Conservation (phyloP, 2,888 invertebrate genomes). For the Aproaerema taeniolella region DNA sequence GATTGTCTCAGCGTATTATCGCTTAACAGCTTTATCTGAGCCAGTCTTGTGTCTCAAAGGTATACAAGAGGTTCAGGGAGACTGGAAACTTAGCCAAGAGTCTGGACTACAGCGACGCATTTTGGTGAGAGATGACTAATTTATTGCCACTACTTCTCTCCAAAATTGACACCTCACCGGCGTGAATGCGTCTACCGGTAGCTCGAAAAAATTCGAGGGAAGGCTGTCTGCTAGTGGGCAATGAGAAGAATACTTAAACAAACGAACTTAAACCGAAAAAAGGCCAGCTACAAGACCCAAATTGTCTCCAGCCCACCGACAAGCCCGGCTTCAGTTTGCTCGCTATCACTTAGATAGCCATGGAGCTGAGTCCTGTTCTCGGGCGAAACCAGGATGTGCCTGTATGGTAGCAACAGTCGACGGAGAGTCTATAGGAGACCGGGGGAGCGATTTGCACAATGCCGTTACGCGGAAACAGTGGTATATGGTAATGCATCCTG, state of each 20-base stretch:
- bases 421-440: slow-evolving; percentile 16
- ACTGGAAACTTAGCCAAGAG: neutral
- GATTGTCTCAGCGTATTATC: neutral
- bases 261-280: slow-evolving; percentile 21
- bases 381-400: slow-evolving; percentile 18
- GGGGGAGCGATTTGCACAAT: slow-evolving; percentile 19
- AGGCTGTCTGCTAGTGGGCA: too few relatives aligned
- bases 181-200: too few relatives aligned
- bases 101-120: neutral
- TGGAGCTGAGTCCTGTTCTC: slow-evolving; percentile 15
- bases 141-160: neutral
- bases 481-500: slow-evolving; percentile 17
- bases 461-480: slow-evolving; percentile 17
- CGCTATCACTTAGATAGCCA: slow-evolving; percentile 14
- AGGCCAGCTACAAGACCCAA: slow-evolving; percentile 20
- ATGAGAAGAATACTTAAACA: slow-evolving; percentile 20
- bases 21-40: neutral
- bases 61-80: neutral
- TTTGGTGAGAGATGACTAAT: neutral
- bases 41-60: slow-evolving; percentile 3
- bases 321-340: slow-evolving; percentile 16
- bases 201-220: too few relatives aligned
- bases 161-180: neutral
- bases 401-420: slow-evolving; percentile 16
- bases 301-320: slow-evolving; percentile 14